Conservation (phyloP, 2,888 invertebrate species). For the Torymus tubicola region DNA sequence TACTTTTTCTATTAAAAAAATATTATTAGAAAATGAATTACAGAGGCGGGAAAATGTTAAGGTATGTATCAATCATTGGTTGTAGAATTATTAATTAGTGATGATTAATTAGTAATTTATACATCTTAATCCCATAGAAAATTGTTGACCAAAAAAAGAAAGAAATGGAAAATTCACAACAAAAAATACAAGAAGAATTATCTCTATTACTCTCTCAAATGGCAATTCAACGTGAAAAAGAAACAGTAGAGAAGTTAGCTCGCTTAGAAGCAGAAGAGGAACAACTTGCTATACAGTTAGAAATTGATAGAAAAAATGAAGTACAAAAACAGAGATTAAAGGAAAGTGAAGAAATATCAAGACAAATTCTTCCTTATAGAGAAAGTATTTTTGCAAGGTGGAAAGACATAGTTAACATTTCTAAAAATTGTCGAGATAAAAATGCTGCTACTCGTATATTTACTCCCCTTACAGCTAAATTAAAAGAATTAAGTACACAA, state of each 20-base stretch:
- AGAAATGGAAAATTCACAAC: conserved; percentile 71
- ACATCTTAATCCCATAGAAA: conserved; percentile 61
- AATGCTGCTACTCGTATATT: conserved; percentile 63
- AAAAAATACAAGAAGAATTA: conserved; percentile 71
- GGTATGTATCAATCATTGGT: conserved; percentile 58
- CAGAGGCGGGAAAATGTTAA: conserved; percentile 70
- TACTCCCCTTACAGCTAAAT: conserved; percentile 62
- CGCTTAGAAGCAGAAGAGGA: conserved; percentile 79
- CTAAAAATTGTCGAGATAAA: conserved; percentile 66
- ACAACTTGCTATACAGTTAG: conserved; percentile 78
- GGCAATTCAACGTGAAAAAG: conserved; percentile 68
- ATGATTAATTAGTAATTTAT: background rate
- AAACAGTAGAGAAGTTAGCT: conserved; percentile 74
- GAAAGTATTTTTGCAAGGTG: conserved; percentile 64
- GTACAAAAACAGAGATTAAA: conserved; percentile 75
- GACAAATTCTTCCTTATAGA: conserved; percentile 70
- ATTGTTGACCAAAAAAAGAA: conserved; percentile 71
- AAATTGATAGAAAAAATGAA: conserved; percentile 76
- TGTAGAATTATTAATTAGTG: too few relatives aligned
- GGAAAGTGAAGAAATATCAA: conserved; percentile 77
- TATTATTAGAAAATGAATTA: conserved; percentile 70
- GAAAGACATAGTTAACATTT: conserved; percentile 63
- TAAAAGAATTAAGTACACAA: conserved; percentile 72
- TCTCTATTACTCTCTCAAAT: conserved; percentile 55
- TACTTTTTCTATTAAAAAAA: conserved; percentile 71